These are phyloP conservation scores for Polyergus mexicanus DNA, from an alignment of 1,140 invertebrate species.

Conservation along the genomic window DNA sequence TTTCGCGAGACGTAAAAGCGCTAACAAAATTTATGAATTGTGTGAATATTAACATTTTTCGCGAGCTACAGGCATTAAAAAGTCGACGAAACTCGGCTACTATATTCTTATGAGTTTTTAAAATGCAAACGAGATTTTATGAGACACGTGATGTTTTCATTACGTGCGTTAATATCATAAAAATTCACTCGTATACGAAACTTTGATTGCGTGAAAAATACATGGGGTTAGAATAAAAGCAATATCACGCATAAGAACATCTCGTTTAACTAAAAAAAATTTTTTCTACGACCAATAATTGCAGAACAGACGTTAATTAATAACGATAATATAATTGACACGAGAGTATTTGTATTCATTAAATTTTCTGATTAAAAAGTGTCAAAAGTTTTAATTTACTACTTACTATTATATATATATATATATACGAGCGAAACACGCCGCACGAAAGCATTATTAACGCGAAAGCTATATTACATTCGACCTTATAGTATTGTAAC, in stretches of 20 bases:
- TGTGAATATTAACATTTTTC: slow-evolving; percentile 42
- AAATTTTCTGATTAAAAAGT: background rate
- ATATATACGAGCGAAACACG: background rate
- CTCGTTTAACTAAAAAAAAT: slow-evolving; percentile 13
- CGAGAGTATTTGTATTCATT: background rate
- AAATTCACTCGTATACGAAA: slow-evolving; percentile 11
- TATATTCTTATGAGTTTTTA: slow-evolving; percentile 36
- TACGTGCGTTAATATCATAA: slow-evolving; percentile 37
- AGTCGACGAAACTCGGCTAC: background rate
- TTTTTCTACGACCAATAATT: background rate
- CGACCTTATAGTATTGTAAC: background rate
- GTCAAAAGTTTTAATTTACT: slow-evolving; percentile 5
- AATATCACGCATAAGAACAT: background rate
- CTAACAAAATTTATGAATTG: slow-evolving; percentile 5
- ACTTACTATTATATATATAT: background rate
- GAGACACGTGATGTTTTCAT: slow-evolving; percentile 30
- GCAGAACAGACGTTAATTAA: background rate
- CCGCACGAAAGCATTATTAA: background rate
- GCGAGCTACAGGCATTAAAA: slow-evolving; percentile 5
- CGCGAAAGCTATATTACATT: background rate
- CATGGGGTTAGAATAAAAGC: background rate
- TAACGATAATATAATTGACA: slow-evolving; percentile 16
- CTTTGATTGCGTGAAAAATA: slow-evolving; percentile 5
- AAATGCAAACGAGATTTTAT: slow-evolving; percentile 47
- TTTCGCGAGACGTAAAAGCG: background rate